Evolutionary conservation across 2,113 vertebrate species (phyloP).

Genomic region (Sclerurus mexicanus): DNA sequence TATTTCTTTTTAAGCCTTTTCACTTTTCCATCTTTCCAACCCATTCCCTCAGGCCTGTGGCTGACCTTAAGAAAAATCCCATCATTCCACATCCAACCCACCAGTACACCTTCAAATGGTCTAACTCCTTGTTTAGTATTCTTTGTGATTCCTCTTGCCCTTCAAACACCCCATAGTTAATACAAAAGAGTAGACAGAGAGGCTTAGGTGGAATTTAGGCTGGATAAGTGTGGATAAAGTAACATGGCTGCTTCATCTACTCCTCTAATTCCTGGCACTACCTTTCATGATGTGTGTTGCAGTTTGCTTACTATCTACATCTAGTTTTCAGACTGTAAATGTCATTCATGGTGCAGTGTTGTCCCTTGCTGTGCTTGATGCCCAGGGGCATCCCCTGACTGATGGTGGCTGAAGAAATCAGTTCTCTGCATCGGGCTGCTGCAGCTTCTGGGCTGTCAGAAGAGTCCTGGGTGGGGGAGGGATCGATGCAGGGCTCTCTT

Average conservation of each 20-base stretch:
- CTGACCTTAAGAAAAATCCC: background rate
- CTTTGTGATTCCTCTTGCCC: background rate
- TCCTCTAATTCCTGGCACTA: background rate
- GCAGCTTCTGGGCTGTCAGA: background rate
- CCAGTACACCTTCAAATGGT: background rate
- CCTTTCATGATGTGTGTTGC: fast-evolving
- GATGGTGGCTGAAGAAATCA: background rate
- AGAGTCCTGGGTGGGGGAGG: background rate
- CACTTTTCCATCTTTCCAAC: background rate
- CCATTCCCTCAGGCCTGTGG: background rate
- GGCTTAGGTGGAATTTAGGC: background rate
- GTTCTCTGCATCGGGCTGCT: background rate
- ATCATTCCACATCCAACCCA: background rate
- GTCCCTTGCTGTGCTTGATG: background rate
- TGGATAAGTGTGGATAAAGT: background rate
- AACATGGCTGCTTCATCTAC: background rate
- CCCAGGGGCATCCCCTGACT: background rate
- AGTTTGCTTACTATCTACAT: background rate
- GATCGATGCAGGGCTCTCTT: background rate
- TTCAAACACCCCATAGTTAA: background rate
- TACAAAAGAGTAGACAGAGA: background rate
- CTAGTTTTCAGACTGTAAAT: background rate
- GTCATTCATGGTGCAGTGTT: background rate
- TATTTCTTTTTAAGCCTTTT: background rate
- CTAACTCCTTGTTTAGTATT: background rate